Percentiles rank a stretch among this genome's conserved stretches.
Conservation (phyloP, 2,888 invertebrate species). For the Acanthococcus lagerstroemiae region DNA sequence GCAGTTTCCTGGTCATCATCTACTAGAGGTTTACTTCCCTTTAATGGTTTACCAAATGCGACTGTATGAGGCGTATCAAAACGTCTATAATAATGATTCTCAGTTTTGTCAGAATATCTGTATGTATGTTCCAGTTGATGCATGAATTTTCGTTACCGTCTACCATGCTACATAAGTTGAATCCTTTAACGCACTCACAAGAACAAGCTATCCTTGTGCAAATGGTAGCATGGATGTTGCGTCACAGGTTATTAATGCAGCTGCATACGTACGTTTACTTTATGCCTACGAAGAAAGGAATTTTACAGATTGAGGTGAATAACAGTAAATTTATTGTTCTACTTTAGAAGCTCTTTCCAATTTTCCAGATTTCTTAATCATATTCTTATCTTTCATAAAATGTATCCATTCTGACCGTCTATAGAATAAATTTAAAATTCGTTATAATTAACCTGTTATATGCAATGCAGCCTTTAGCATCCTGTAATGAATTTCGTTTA, state of each 20-base stretch:
- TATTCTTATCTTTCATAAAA: too few species aligned
- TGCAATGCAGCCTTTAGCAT: too few species aligned
- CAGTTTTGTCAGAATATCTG: neutral
- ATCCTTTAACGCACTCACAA: conserved; percentile 54
- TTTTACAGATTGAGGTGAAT: conserved; percentile 27
- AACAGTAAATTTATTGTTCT: too few species aligned
- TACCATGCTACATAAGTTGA: conserved; percentile 57
- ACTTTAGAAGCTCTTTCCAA: too few species aligned
- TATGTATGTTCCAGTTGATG: conserved; percentile 45
- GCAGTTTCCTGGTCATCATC: conserved; percentile 67
- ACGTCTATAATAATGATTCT: neutral
- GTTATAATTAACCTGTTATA: too few species aligned
- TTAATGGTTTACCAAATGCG: too few species aligned
- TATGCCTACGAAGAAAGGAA: conserved; percentile 50
- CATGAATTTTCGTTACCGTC: conserved; percentile 71
- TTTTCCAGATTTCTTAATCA: too few species aligned
- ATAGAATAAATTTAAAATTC: too few species aligned
- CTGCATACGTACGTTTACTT: conserved; percentile 89
- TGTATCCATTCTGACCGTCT: too few species aligned
- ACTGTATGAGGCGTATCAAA: too few species aligned
- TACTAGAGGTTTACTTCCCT: conserved; percentile 56
- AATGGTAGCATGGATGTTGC: conserved; percentile 88
- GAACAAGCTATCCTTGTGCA: conserved; percentile 55
- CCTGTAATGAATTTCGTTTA: too few species aligned
- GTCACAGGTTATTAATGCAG: conserved; percentile 76